phyloP scores from a whole-genome alignment of 1,140 invertebrate genomes.

The Drosophila funebris region DNA sequence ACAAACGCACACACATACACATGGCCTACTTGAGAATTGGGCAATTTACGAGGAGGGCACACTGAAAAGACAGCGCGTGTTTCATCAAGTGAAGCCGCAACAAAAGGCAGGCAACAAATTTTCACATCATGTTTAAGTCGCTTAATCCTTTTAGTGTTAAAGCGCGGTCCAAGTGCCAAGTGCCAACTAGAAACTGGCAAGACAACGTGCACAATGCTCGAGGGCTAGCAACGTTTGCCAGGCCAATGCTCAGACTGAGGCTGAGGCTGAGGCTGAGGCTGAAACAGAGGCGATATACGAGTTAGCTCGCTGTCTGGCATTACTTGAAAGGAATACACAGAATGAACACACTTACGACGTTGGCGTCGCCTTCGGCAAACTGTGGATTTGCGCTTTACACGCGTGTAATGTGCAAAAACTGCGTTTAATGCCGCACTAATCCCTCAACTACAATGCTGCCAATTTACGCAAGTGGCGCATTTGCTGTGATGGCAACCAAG shows the following conservation, averaged over 20 bases:
- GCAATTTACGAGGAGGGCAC: conserved; percentile 50
- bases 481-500: conserved; percentile 30
- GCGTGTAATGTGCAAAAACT: conserved; percentile 82
- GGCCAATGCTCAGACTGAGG: neutral
- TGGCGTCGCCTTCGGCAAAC: conserved; percentile 37
- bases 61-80: conserved; percentile 22
- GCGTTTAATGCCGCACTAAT: conserved; percentile 80
- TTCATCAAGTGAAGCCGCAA: conserved; percentile 26
- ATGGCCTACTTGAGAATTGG: conserved; percentile 32
- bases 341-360: conserved; percentile 25
- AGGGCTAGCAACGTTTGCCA: neutral
- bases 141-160: conserved; percentile 80
- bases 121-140: conserved; percentile 77
- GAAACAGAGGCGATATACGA: neutral
- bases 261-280: neutral
- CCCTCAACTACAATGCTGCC: conserved; percentile 81
- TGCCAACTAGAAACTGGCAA: conserved; percentile 57
- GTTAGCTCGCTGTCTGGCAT: conserved; percentile 34
- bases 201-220: conserved; percentile 42
- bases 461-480: conserved; percentile 76
- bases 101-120: conserved; percentile 68
- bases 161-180: conserved; percentile 73
- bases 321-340: conserved; percentile 61
- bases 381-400: conserved; percentile 77
- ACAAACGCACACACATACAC: neutral